A percentile compares a stretch with the other conserved stretches of the same genome.
Evolutionary conservation across 2,113 vertebrate genomes (phyloP).

Genomic region (Pseudois nayaur): DNA sequence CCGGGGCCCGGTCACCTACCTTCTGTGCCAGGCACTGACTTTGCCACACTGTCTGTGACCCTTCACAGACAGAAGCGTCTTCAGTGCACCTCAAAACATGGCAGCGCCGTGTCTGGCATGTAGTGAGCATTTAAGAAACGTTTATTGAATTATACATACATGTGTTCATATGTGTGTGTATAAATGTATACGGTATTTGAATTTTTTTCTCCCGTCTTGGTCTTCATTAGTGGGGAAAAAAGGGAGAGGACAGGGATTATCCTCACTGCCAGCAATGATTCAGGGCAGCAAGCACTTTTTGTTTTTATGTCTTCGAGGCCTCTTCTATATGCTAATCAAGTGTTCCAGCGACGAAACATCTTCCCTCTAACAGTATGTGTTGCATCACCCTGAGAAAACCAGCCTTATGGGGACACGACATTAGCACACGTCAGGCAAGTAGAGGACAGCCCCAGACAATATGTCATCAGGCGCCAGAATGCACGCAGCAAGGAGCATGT

Average conservation of each 20-base stretch:
- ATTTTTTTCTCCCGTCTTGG: not conserved
- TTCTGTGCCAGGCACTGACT: not conserved
- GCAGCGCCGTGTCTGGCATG: not conserved
- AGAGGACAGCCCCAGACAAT: not conserved
- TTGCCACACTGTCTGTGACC: not conserved
- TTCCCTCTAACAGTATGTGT: not conserved
- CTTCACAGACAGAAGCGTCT: not conserved
- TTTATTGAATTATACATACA: not conserved
- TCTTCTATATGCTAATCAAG: not conserved
- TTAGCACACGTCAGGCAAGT: too few species aligned
- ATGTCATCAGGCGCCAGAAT: not conserved
- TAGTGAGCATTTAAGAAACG: not conserved
- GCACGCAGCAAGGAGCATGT: not conserved
- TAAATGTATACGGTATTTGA: not conserved
- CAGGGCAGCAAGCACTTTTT: not conserved
- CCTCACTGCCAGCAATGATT: not conserved
- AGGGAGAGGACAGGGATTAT: not conserved
- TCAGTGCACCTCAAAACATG: not conserved
- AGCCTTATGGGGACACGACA: not conserved
- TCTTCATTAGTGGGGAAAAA: not conserved
- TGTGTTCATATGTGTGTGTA: not conserved
- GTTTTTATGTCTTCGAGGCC: not conserved
- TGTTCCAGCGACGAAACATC: not conserved
- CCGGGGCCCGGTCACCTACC: fast-evolving
- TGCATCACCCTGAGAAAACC: not conserved